Evolutionary conservation across 1,140 invertebrate species (phyloP).

Genomic region (Tetramorium simillimum): DNA sequence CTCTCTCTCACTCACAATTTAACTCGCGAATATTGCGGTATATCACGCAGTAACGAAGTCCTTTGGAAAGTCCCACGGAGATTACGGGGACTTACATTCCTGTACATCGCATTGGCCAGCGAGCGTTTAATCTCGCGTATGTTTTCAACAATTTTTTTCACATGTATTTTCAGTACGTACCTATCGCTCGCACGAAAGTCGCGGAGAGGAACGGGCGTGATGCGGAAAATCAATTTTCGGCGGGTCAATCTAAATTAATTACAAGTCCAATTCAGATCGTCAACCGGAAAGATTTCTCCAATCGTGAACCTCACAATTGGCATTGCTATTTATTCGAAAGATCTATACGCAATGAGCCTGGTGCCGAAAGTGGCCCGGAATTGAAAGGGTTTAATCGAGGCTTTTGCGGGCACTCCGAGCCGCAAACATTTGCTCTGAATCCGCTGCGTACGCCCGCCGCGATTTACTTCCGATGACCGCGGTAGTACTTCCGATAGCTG

Average conservation of each 20-base stretch:
- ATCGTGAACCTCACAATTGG: neutral
- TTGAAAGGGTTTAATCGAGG: slow-evolving; percentile 19
- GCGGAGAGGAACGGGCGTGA: neutral
- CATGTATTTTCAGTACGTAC: neutral
- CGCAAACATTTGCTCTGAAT: slow-evolving; percentile 35
- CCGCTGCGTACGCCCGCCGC: neutral
- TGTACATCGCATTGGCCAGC: neutral
- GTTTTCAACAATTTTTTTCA: neutral
- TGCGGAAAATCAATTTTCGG: slow-evolving; percentile 15
- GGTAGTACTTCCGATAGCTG: slow-evolving; percentile 39
- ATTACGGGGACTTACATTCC: slow-evolving; percentile 4
- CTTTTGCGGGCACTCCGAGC: neutral
- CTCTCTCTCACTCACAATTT: slow-evolving; percentile 33
- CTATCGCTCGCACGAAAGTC: neutral
- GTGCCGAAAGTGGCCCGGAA: neutral
- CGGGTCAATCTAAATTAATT: slow-evolving; percentile 11
- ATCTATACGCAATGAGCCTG: neutral
- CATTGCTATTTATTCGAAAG: neutral
- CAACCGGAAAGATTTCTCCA: neutral
- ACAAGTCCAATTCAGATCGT: neutral
- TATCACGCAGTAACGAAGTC: slow-evolving; percentile 37
- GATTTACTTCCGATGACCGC: slow-evolving; percentile 40
- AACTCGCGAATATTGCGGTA: slow-evolving; percentile 46
- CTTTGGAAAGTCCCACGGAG: slow-evolving; percentile 29
- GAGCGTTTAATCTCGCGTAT: neutral